A percentile compares a stretch with the other conserved stretches of the same genome.
Evolutionary conservation across 2,113 vertebrate genomes (phyloP).

Genomic region (Ciconia maguari): DNA sequence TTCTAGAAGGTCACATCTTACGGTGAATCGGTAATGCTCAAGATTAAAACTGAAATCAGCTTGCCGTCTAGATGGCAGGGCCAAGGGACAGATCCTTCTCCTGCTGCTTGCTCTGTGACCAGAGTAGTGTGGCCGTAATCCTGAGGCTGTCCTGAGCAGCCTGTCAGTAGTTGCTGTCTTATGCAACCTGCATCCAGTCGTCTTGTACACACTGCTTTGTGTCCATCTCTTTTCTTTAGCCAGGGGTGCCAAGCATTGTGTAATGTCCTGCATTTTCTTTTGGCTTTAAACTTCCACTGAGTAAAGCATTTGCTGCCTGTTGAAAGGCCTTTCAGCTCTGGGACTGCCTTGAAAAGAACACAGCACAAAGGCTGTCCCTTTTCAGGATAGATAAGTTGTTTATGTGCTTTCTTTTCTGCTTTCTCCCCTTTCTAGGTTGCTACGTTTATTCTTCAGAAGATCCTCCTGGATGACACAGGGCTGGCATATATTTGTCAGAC

Average conservation of each 20-base stretch:
- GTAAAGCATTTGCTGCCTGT: not conserved
- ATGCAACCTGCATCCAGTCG: not conserved
- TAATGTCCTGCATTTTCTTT: not conserved
- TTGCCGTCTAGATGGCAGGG: not conserved
- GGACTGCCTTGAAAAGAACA: not conserved
- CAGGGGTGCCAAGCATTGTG: not conserved
- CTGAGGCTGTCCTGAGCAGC: not conserved
- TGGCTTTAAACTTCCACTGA: not conserved
- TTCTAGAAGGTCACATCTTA: not conserved
- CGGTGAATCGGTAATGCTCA: not conserved
- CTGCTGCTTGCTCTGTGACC: not conserved
- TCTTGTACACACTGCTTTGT: not conserved
- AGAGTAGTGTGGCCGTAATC: not conserved
- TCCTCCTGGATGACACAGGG: slow-evolving; percentile 95
- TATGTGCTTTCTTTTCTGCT: not conserved
- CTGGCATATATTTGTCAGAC: slow-evolving; percentile 98
- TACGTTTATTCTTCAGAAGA: slow-evolving; percentile 98
- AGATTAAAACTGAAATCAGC: not conserved
- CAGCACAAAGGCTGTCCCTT: not conserved
- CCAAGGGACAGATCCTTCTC: not conserved
- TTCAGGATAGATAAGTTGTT: not conserved
- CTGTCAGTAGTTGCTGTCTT: not conserved
- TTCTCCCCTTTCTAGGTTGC: slow-evolving; percentile 85
- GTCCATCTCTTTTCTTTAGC: not conserved
- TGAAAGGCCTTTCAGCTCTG: not conserved